Evolutionary conservation across 2,888 invertebrate genomes (phyloP).

Genomic region (Campaea margaritaria): DNA sequence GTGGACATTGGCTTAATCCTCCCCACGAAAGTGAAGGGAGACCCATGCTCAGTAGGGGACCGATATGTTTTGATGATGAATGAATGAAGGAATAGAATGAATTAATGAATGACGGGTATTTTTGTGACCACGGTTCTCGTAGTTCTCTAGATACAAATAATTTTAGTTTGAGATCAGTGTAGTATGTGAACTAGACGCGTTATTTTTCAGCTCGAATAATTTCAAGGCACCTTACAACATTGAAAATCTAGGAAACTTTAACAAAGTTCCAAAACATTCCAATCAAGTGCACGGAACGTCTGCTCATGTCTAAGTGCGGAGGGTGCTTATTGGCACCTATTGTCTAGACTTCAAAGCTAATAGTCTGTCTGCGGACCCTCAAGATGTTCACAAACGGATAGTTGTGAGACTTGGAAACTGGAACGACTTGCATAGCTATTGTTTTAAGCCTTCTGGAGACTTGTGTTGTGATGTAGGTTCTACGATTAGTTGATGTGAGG

Average conservation of each 20-base stretch:
- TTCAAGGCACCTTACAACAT: background rate
- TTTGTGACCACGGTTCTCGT: no score
- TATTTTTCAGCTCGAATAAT: no score
- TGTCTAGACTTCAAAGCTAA: conserved; percentile 59
- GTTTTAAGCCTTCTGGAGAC: conserved; percentile 4
- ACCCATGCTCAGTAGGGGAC: no score
- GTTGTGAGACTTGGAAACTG: conserved; percentile 11
- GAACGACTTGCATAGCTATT: conserved; percentile 6
- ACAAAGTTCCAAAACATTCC: conserved; percentile 8
- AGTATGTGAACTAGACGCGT: no score
- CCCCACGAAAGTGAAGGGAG: no score
- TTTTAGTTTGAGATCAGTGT: no score
- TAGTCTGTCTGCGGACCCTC: conserved; percentile 39
- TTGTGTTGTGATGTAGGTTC: background rate
- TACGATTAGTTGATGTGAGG: background rate
- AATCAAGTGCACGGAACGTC: conserved; percentile 9
- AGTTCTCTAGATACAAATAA: no score
- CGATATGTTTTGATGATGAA: no score
- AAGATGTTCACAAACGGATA: conserved; percentile 14
- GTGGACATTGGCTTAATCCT: no score
- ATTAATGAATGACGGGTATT: no score
- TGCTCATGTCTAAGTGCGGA: conserved; percentile 5
- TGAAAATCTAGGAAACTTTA: background rate
- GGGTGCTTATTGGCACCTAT: conserved; percentile 49
- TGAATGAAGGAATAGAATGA: no score